Evolutionary conservation across 1,140 invertebrate genomes (phyloP).

Genomic region (Metopolophium dirhodum): DNA sequence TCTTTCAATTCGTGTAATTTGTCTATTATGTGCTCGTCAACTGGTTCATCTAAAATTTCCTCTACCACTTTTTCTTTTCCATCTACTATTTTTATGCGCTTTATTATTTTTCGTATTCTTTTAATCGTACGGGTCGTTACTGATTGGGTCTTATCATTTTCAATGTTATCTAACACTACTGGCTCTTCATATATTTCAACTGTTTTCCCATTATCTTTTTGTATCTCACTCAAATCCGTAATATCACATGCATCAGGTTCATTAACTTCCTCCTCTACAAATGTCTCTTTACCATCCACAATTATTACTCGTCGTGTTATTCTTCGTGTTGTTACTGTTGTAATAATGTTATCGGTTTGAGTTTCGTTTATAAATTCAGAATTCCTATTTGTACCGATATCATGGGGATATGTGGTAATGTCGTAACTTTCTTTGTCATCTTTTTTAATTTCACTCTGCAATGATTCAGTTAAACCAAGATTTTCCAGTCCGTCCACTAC

Average conservation of each 20-base stretch:
- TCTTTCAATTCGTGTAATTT: not conserved
- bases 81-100: not conserved
- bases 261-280: not conserved
- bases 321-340: not conserved
- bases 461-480: too few species aligned
- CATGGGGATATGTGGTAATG: too few species aligned
- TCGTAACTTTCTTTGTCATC: too few species aligned
- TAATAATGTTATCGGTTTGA: not conserved
- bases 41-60: not conserved
- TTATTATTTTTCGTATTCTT: conserved; percentile 3
- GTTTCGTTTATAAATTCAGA: not conserved
- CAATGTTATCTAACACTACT: not conserved
- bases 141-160: not conserved
- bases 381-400: too few species aligned
- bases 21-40: not conserved
- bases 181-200: not conserved
- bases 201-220: too few species aligned
- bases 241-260: not conserved
- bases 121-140: not conserved
- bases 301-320: not conserved
- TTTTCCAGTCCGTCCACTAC: too few species aligned
- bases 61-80: not conserved
- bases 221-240: accelerated
- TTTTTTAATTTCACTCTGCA: too few species aligned
- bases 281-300: not conserved